Base-by-base conservation (phyloP, 2,888 invertebrate species). In the Lottia scabra region DNA sequence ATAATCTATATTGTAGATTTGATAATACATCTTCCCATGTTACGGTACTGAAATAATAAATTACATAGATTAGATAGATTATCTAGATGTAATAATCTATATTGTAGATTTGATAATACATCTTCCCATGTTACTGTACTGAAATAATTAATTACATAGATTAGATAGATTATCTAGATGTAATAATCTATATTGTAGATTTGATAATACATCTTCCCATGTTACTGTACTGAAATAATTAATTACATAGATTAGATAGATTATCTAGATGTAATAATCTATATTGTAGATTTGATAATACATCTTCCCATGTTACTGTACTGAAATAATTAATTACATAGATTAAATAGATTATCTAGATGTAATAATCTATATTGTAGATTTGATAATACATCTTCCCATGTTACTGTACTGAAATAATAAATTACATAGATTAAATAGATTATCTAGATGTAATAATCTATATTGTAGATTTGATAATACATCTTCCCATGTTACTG, bases 261-360 rank as follows among this genome's bases (percentile, higher is more conserved):
- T 79, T 75, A 16, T 84, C 83, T 69, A 87, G 77, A 75, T 88
- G 88, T 30, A 76, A 69, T 45, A 80, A 73, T 64, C 82, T 83
- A 44, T 74, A 75, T 71, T 82, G 80, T 26, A 88, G 72, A 26
- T 74, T 71, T 1, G 63, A 44, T 6, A 73, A 74, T 15, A 80
- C 82, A 26, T 80, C 75, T 10, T 82, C 84, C 87, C 86, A 87
- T 3, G 26, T 72, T 56, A 19, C 19, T 23, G 56, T 12, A 56
- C 56, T 56, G 12, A 56, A 56, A 56, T 10, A n/a, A 62, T 10
- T 1, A 62, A 45, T 19, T 19, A 38, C 6, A 44, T 45, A 4
- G 2, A 67, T 45, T n/a, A n/a, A 46, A 45, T 10, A 26, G 19
- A 23, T 30, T 65, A 27, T 65, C n/a, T 26, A 23, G 27, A 65